phyloP scores from a whole-genome alignment of 1,140 invertebrate genomes.

The Platorchestia sp. region DNA sequence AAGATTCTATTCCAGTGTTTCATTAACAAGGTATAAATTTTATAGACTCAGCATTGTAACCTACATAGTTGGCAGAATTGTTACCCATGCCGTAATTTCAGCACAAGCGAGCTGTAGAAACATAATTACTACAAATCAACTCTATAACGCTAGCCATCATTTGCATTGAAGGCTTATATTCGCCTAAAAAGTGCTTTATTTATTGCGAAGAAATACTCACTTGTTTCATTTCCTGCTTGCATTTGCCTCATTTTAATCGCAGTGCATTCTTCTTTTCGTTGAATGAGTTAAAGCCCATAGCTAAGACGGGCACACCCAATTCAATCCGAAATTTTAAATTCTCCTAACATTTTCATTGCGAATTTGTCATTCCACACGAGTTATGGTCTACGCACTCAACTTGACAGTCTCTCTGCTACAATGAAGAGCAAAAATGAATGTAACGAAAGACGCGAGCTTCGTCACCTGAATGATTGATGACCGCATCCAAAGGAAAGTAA shows the following conservation, averaged over 20 bases:
- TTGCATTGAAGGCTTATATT: not conserved
- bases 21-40: no score
- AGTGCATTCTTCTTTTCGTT: not conserved
- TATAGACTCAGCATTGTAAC: no score
- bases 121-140: not conserved
- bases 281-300: not conserved
- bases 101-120: not conserved
- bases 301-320: not conserved
- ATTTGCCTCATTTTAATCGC: not conserved
- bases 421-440: not conserved
- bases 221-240: not conserved
- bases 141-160: not conserved
- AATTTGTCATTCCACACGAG: not conserved
- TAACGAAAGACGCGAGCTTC: not conserved
- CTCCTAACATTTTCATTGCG: not conserved
- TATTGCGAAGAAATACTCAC: not conserved
- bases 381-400: not conserved
- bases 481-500: not conserved
- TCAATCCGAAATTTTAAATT: not conserved
- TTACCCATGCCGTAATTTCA: not conserved
- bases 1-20: no score
- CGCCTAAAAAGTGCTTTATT: not conserved
- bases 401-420: not conserved
- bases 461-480: not conserved
- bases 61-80: no score